These are phyloP conservation scores for Sylvilagus floridanus DNA, from an alignment of 2,797 vertebrate species.

Conservation along the genomic window DNA sequence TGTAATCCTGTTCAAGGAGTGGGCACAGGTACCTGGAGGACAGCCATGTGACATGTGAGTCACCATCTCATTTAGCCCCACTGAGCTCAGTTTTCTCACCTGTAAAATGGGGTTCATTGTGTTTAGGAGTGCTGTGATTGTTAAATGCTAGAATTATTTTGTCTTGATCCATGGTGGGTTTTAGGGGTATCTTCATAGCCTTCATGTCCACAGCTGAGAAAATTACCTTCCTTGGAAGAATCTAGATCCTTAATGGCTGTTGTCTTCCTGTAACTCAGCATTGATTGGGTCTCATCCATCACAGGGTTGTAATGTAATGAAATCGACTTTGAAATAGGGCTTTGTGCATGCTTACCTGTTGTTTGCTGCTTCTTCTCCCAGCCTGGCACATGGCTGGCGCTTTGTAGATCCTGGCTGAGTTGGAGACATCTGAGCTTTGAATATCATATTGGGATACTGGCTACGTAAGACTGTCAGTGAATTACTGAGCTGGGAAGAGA, in stretches of 20 bases:
- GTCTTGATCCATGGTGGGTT: constrained; percentile 26
- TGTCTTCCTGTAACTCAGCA: constrained; percentile 11
- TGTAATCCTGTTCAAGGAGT: background rate
- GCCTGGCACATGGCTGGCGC: background rate
- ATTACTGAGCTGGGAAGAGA: constrained; percentile 21
- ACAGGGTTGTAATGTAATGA: background rate
- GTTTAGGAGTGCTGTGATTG: background rate
- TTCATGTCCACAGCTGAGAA: background rate
- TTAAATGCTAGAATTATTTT: constrained; percentile 25
- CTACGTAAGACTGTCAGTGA: background rate
- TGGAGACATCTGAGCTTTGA: background rate
- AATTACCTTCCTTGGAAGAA: constrained; percentile 42
- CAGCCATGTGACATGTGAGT: background rate
- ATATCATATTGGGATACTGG: background rate
- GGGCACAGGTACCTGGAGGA: background rate
- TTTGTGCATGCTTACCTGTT: background rate
- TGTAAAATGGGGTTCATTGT: constrained; percentile 61
- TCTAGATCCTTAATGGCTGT: background rate
- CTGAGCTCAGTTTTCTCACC: constrained; percentile 57
- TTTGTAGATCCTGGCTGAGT: constrained; percentile 29
- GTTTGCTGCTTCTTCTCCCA: background rate
- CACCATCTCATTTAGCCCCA: background rate
- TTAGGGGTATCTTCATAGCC: constrained; percentile 4
- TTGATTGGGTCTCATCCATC: constrained; percentile 14
- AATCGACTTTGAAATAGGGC: constrained; percentile 56